Percentiles rank a stretch among this genome's conserved stretches.
phyloP scores from a whole-genome alignment of 2,113 vertebrate species.

The Clarias macrocephalus region DNA sequence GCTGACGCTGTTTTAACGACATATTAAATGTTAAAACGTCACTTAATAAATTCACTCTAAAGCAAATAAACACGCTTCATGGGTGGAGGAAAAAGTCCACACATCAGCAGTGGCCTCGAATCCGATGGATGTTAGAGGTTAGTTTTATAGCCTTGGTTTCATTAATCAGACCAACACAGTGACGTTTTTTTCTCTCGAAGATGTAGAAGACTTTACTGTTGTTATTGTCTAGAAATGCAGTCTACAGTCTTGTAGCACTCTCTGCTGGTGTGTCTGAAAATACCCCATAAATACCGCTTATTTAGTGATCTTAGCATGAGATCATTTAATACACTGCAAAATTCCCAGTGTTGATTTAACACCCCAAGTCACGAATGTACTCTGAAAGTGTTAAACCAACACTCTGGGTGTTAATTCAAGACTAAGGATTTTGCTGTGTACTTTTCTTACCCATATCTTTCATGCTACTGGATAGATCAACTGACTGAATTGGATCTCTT shows the following conservation, averaged over 20 bases:
- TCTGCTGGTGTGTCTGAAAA: not conserved
- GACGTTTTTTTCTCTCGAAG: not conserved
- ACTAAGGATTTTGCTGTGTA: too few species aligned
- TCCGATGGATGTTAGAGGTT: not conserved
- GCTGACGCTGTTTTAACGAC: not conserved
- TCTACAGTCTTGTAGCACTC: not conserved
- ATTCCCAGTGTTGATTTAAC: too few species aligned
- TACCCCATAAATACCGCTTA: not conserved
- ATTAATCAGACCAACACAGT: not conserved
- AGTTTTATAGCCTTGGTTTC: not conserved
- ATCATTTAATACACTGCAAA: too few species aligned
- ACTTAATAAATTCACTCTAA: not conserved
- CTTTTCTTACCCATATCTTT: too few species aligned
- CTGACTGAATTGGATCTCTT: too few species aligned
- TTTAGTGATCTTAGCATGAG: not conserved
- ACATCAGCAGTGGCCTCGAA: not conserved
- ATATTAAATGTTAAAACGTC: not conserved
- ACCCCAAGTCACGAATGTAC: too few species aligned
- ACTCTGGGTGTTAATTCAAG: too few species aligned
- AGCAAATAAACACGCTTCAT: not conserved
- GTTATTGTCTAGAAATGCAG: not conserved
- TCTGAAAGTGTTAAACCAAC: too few species aligned
- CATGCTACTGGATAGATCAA: too few species aligned
- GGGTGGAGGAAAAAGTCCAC: not conserved
- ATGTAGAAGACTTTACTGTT: not conserved